Percentiles rank a stretch among this genome's conserved stretches.
Conservation (phyloP, 2,113 vertebrate species). For the Poeciliopsis turrubarensis region DNA sequence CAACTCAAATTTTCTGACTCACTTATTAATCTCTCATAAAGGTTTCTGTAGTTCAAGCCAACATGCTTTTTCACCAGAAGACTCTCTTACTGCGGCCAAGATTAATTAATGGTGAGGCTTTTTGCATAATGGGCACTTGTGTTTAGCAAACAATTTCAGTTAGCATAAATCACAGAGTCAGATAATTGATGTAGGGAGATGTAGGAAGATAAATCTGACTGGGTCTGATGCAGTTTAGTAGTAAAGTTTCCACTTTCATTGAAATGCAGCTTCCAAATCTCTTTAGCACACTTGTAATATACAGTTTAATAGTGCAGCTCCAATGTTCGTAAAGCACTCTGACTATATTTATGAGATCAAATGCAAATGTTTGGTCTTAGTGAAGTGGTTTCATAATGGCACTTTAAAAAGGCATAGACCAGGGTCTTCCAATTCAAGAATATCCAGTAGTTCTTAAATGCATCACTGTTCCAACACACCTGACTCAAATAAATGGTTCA, state of each 20-base stretch:
- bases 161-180: conserved; percentile 47
- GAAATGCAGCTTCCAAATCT: background rate
- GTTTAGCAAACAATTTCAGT: conserved; percentile 58
- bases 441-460: no score
- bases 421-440: no score
- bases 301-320: background rate
- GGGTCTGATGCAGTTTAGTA: conserved; percentile 16
- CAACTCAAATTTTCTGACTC: conserved; percentile 8
- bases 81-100: conserved; percentile 28
- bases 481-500: no score
- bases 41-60: conserved; percentile 27
- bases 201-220: conserved; percentile 14
- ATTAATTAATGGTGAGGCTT: conserved; percentile 52
- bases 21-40: conserved; percentile 17
- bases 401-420: no score
- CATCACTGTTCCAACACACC: no score
- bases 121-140: conserved; percentile 59
- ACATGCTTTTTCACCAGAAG: conserved; percentile 37
- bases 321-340: background rate
- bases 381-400: no score
- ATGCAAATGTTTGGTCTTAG: background rate
- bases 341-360: no score
- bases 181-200: conserved; percentile 35
- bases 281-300: conserved; percentile 7
- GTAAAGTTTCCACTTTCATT: background rate